phyloP scores from a whole-genome alignment of 2,888 invertebrate genomes.

The Polydrusus pterygomalis region DNA sequence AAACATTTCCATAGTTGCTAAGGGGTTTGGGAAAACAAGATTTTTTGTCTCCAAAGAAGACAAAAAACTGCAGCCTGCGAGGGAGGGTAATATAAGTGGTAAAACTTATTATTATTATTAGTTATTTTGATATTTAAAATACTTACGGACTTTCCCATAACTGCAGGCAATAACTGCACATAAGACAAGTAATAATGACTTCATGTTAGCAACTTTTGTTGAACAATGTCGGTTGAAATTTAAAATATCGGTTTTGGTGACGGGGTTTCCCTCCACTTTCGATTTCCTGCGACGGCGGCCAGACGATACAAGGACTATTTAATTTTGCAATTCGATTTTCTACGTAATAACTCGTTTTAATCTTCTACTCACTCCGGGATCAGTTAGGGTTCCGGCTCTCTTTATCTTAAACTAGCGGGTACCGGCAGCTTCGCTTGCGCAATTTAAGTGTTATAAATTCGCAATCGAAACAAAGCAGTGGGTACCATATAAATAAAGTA shows the following conservation, averaged over 20 bases:
- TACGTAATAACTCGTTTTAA: constrained; percentile 39
- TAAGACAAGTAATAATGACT: constrained; percentile 21
- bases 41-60: too few relatives aligned
- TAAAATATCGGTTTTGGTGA: background rate
- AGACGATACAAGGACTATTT: background rate
- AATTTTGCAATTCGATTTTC: background rate
- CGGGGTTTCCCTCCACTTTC: constrained; percentile 12
- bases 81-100: background rate
- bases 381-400: too few relatives aligned
- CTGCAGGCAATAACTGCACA: constrained; percentile 20
- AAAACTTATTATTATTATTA: background rate
- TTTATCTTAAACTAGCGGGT: too few relatives aligned
- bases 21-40: too few relatives aligned
- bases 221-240: constrained; percentile 1
- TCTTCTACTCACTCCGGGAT: too few relatives aligned
- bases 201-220: constrained; percentile 18
- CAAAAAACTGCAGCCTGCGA: too few relatives aligned
- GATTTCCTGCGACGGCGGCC: background rate
- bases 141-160: constrained; percentile 40
- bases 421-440: too few relatives aligned
- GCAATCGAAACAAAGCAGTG: too few relatives aligned
- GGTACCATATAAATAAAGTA: too few relatives aligned
- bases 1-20: too few relatives aligned
- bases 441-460: too few relatives aligned
- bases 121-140: background rate